phyloP scores from a whole-genome alignment of 2,797 vertebrate genomes.

The Linurgus olivaceus region DNA sequence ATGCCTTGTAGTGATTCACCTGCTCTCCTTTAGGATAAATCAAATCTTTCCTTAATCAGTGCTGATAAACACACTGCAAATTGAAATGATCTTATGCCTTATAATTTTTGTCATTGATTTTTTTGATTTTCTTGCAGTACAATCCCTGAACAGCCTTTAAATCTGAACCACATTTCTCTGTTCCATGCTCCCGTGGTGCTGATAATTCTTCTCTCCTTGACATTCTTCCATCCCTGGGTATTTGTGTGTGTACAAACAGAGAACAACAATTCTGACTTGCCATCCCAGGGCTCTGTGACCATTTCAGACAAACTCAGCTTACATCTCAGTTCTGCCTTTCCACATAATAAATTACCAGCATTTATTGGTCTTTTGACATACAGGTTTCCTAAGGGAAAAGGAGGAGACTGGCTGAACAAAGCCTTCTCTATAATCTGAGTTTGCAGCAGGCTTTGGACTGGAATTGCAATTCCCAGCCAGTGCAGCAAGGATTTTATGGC shows the following conservation, averaged over 20 bases:
- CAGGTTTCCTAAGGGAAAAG: background rate
- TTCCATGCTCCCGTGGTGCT: background rate
- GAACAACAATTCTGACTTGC: background rate
- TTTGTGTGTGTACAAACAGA: background rate
- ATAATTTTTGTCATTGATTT: accelerated
- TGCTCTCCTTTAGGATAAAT: background rate
- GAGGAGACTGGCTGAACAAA: constrained; percentile 30
- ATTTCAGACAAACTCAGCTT: background rate
- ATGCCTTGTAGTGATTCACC: background rate
- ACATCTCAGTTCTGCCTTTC: background rate
- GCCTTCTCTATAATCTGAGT: background rate
- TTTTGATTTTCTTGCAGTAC: background rate
- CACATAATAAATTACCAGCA: constrained; percentile 5
- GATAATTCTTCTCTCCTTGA: background rate
- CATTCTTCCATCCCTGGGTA: background rate
- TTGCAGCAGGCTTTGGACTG: constrained; percentile 2
- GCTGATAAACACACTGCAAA: background rate
- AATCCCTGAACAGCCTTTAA: background rate
- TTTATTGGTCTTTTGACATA: constrained; percentile 39
- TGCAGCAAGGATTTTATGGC: background rate
- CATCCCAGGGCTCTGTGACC: background rate
- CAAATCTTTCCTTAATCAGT: background rate
- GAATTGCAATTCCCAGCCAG: background rate
- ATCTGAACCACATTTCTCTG: background rate
- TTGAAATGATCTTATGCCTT: background rate